phyloP scores from a whole-genome alignment of 2,888 invertebrate genomes.

The Lepas anatifera region DNA sequence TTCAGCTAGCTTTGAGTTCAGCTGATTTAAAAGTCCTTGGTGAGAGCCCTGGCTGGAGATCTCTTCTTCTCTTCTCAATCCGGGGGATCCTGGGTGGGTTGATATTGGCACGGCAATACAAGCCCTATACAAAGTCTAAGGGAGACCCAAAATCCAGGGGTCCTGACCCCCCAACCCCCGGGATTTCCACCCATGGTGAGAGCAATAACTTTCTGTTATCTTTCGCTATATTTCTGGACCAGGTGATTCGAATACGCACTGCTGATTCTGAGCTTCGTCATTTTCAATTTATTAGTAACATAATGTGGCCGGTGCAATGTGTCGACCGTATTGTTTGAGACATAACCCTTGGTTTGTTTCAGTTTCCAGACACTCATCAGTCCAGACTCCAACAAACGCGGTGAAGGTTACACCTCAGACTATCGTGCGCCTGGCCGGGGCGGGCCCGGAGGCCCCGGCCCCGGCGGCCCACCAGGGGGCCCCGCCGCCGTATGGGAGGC shows the following conservation, averaged over 20 bases:
- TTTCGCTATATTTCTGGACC: not conserved
- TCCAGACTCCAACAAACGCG: not conserved
- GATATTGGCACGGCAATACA: too few relatives aligned
- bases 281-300: not conserved
- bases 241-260: not conserved
- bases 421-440: not conserved
- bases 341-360: not conserved
- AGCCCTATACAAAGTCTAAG: too few relatives aligned
- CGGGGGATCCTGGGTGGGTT: too few relatives aligned
- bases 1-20: not conserved
- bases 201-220: constrained; percentile 27
- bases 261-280: not conserved
- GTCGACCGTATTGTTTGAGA: too few relatives aligned
- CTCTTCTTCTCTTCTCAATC: too few relatives aligned
- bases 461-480: not conserved
- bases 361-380: constrained; percentile 1
- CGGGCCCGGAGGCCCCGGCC: not conserved
- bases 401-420: not conserved
- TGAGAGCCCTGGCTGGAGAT: too few relatives aligned
- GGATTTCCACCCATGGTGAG: too few relatives aligned
- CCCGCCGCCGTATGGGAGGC: constrained; percentile 8
- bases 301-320: too few relatives aligned
- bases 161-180: too few relatives aligned
- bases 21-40: not conserved
- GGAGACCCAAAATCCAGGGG: too few relatives aligned